These are phyloP conservation scores for Cydia pomonella DNA, from an alignment of 1,140 invertebrate genomes.

Conservation along the genomic window DNA sequence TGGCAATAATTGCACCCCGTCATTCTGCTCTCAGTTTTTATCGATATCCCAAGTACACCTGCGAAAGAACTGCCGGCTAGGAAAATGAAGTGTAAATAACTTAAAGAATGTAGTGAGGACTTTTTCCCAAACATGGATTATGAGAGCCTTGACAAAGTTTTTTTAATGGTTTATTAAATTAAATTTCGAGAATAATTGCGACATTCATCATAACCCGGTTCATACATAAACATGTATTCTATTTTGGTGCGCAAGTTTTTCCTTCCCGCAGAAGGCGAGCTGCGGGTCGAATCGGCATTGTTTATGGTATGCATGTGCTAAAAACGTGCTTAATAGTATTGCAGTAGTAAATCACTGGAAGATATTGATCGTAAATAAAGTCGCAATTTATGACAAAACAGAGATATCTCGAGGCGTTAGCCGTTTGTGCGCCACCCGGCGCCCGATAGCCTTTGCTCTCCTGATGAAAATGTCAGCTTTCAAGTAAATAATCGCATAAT, in stretches of 20 bases:
- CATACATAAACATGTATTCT: slow-evolving; percentile 15
- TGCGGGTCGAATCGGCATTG: slow-evolving; percentile 20
- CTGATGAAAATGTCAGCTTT: slow-evolving; percentile 52
- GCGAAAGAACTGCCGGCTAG: background rate
- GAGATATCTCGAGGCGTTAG: slow-evolving; percentile 50
- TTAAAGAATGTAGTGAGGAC: slow-evolving; percentile 9
- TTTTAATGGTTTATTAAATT: slow-evolving; percentile 18
- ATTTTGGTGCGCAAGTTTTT: slow-evolving; percentile 14
- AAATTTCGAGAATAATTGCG: slow-evolving; percentile 19
- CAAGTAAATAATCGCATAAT: slow-evolving; percentile 50
- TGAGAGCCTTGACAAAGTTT: slow-evolving; percentile 3
- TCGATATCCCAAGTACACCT: slow-evolving; percentile 1
- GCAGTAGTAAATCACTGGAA: slow-evolving; percentile 62
- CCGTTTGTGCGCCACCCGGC: slow-evolving; percentile 37
- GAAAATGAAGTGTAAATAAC: slow-evolving; percentile 4
- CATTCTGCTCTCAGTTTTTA: slow-evolving; percentile 15
- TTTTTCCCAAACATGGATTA: slow-evolving; percentile 1
- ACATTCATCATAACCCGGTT: slow-evolving; percentile 16
- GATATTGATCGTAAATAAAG: slow-evolving; percentile 72
- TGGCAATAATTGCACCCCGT: slow-evolving; percentile 26
- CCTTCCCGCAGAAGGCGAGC: background rate
- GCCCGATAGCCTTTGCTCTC: slow-evolving; percentile 48
- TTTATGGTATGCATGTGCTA: slow-evolving; percentile 23
- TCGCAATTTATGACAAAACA: slow-evolving; percentile 66
- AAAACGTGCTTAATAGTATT: slow-evolving; percentile 49